Percentiles rank a stretch among this genome's conserved stretches.
These are phyloP conservation scores for Takifugu bimaculatus DNA, from an alignment of 2,113 vertebrate genomes.

Conservation along the genomic window DNA sequence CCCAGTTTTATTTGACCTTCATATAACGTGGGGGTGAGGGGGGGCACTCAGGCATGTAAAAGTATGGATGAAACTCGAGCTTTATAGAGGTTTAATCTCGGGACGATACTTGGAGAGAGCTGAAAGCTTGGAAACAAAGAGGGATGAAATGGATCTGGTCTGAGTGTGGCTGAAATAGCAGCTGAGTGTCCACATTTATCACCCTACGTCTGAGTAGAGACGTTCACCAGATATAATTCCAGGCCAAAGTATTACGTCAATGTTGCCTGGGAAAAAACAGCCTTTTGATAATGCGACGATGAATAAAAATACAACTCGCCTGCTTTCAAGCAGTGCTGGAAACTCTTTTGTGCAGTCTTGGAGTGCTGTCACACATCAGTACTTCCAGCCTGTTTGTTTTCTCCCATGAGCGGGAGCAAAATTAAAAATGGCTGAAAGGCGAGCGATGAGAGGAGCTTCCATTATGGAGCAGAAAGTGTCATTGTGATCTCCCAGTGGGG, in stretches of 20 bases:
- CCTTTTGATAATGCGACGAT: too few species aligned
- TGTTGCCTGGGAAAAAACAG: neutral
- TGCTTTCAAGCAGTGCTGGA: neutral
- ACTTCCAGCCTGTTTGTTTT: conserved; percentile 6
- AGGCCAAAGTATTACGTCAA: neutral
- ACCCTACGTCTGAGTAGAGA: neutral
- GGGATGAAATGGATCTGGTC: conserved; percentile 43
- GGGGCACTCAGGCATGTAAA: neutral
- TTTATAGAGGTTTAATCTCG: neutral
- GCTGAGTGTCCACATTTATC: conserved; percentile 9
- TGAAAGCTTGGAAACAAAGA: conserved; percentile 4
- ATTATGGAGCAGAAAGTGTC: conserved; percentile 10
- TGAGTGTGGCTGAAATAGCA: conserved; percentile 26
- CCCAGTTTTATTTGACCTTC: conserved; percentile 25
- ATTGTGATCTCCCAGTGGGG: conserved; percentile 13
- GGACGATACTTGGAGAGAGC: conserved; percentile 11
- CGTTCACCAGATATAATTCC: neutral
- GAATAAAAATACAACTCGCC: neutral
- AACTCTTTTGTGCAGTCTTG: neutral
- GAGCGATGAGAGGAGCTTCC: conserved; percentile 17
- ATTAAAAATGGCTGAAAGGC: conserved; percentile 21
- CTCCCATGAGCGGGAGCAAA: conserved; percentile 1
- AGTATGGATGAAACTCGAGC: conserved; percentile 16
- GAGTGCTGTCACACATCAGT: neutral
- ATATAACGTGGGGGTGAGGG: neutral